Evolutionary conservation across 1,140 invertebrate genomes (phyloP).

Genomic region (Drosophila baimaii): DNA sequence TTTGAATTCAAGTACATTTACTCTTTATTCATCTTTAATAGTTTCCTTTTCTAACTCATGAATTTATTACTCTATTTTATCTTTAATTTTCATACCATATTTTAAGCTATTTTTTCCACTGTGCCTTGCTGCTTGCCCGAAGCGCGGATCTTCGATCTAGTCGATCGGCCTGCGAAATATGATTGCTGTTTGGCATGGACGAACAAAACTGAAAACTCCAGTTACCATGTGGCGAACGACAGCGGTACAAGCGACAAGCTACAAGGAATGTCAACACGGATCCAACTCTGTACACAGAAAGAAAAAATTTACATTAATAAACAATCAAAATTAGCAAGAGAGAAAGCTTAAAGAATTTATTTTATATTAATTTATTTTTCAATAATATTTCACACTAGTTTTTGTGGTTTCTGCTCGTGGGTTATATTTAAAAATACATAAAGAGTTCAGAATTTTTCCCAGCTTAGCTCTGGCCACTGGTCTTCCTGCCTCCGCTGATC

Average conservation of each 20-base stretch:
- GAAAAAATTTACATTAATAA: neutral
- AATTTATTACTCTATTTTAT: too few relatives aligned
- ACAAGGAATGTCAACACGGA: slow-evolving; percentile 62
- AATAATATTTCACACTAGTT: too few relatives aligned
- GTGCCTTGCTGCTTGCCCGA: slow-evolving; percentile 6
- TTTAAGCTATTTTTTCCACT: slow-evolving; percentile 26
- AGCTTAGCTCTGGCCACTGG: slow-evolving; percentile 31
- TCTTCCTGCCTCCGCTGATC: slow-evolving; percentile 60
- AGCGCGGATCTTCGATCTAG: slow-evolving; percentile 23
- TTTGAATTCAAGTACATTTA: too few relatives aligned
- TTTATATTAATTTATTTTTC: too few relatives aligned
- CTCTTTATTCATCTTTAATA: too few relatives aligned
- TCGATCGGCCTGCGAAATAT: slow-evolving; percentile 60
- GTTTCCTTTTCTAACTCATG: neutral
- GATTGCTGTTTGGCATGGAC: slow-evolving; percentile 54
- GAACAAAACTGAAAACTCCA: slow-evolving; percentile 33
- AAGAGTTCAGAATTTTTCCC: neutral
- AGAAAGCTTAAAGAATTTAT: too few relatives aligned
- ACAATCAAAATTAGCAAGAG: neutral
- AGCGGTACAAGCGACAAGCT: slow-evolving; percentile 34
- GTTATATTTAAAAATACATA: too few relatives aligned
- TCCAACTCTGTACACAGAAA: slow-evolving; percentile 15
- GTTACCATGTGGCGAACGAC: slow-evolving; percentile 28
- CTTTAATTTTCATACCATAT: neutral
- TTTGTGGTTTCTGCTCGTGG: too few relatives aligned